Conservation (phyloP, 2,888 invertebrate species). For the Steromphala cineraria region DNA sequence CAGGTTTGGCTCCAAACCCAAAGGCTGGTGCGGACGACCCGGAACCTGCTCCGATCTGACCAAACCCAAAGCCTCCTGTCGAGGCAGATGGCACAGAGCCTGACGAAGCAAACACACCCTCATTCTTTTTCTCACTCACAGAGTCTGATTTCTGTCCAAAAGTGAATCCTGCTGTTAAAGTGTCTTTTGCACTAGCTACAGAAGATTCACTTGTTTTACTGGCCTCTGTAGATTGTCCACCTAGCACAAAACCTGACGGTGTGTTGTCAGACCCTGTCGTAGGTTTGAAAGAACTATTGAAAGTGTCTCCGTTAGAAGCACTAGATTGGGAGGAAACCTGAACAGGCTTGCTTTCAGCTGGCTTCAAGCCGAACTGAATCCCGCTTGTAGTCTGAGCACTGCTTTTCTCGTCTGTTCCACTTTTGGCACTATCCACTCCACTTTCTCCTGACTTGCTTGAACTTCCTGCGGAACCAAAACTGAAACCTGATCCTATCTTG, state of each 20-base stretch:
- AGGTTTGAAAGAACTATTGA: slow-evolving; percentile 7
- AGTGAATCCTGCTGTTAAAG: slow-evolving; percentile 14
- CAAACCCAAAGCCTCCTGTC: slow-evolving; percentile 30
- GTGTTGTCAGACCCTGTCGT: neutral
- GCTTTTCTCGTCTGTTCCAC: neutral
- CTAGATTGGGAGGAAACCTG: neutral
- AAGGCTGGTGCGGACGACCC: neutral
- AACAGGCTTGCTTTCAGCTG: slow-evolving; percentile 17
- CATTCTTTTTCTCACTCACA: slow-evolving; percentile 1
- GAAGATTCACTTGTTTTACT: neutral
- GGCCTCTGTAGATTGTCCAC: neutral
- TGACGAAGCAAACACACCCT: slow-evolving; percentile 16
- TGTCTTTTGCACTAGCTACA: neutral
- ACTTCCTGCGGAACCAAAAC: neutral
- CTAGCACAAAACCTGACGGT: slow-evolving; percentile 4
- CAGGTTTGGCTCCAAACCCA: neutral
- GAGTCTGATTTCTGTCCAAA: slow-evolving; percentile 25
- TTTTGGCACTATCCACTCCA: neutral
- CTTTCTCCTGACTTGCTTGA: neutral
- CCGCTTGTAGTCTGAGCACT: slow-evolving; percentile 21
- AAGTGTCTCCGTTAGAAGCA: slow-evolving; percentile 23
- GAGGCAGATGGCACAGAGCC: slow-evolving; percentile 12
- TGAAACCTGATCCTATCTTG: slow-evolving; percentile 15
- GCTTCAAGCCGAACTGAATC: slow-evolving; percentile 33
- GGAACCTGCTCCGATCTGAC: slow-evolving; percentile 24